Evolutionary conservation across 2,113 vertebrate species (phyloP).

Genomic region (Salminus brasiliensis): DNA sequence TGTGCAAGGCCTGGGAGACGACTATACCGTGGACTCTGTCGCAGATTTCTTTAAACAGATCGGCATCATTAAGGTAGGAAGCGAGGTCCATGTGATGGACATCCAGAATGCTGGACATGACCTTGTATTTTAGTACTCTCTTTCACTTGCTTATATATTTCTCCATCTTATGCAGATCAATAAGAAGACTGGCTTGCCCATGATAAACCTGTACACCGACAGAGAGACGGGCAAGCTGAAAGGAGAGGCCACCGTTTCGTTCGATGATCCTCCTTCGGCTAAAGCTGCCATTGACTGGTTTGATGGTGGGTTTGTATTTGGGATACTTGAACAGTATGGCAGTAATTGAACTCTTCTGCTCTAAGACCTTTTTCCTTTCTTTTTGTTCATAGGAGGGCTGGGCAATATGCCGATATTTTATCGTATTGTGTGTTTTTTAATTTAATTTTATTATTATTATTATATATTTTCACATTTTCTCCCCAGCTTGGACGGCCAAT

Average conservation of each 20-base stretch:
- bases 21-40: slow-evolving; percentile 87
- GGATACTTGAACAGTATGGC: too few relatives aligned
- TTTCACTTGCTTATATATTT: neutral
- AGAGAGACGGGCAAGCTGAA: slow-evolving; percentile 89
- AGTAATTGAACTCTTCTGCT: too few relatives aligned
- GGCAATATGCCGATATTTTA: too few relatives aligned
- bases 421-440: too few relatives aligned
- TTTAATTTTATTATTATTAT: too few relatives aligned
- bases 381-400: too few relatives aligned
- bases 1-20: slow-evolving; percentile 88
- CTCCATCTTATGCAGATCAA: slow-evolving; percentile 75
- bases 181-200: slow-evolving; percentile 91
- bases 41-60: slow-evolving; percentile 94
- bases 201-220: slow-evolving; percentile 94
- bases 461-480: too few relatives aligned
- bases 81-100: neutral
- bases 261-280: slow-evolving; percentile 90
- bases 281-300: slow-evolving; percentile 93
- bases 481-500: too few relatives aligned
- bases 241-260: slow-evolving; percentile 89
- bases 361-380: too few relatives aligned
- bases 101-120: too few relatives aligned
- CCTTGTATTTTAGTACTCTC: neutral
- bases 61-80: slow-evolving; percentile 87
- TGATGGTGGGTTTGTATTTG: slow-evolving; percentile 75